A percentile compares a stretch with the other conserved stretches of the same genome.
phyloP scores from a whole-genome alignment of 2,797 vertebrate species.

The Ceryle rudis region DNA sequence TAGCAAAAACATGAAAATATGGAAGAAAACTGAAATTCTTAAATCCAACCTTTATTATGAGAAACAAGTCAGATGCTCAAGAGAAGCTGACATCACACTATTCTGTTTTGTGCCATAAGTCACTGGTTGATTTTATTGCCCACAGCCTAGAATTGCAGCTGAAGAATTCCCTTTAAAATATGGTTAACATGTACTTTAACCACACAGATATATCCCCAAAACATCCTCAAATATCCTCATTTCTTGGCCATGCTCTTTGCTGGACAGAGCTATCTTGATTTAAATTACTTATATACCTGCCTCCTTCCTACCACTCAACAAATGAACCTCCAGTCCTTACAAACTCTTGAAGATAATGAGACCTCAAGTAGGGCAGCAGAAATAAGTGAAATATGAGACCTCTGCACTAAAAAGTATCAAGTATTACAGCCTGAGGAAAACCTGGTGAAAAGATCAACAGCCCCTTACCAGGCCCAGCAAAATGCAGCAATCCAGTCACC shows the following conservation, averaged over 20 bases:
- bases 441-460: not conserved
- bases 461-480: not conserved
- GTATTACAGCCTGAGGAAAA: not conserved
- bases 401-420: not conserved
- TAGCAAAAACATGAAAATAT: not conserved
- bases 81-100: not conserved
- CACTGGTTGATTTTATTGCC: not conserved
- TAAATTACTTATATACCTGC: not conserved
- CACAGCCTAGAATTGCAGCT: not conserved
- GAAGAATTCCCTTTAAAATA: not conserved
- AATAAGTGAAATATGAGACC: not conserved
- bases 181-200: rapidly evolving
- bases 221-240: not conserved
- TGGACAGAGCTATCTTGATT: not conserved
- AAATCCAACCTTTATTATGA: not conserved
- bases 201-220: not conserved
- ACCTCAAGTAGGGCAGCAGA: not conserved
- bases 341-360: not conserved
- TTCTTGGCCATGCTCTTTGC: not conserved
- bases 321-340: not conserved
- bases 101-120: not conserved
- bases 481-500: not conserved
- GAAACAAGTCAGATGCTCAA: not conserved
- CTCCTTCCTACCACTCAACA: not conserved
- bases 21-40: not conserved